Evolutionary conservation across 2,113 vertebrate genomes (phyloP).

Genomic region (Opisthocomus hoazin): DNA sequence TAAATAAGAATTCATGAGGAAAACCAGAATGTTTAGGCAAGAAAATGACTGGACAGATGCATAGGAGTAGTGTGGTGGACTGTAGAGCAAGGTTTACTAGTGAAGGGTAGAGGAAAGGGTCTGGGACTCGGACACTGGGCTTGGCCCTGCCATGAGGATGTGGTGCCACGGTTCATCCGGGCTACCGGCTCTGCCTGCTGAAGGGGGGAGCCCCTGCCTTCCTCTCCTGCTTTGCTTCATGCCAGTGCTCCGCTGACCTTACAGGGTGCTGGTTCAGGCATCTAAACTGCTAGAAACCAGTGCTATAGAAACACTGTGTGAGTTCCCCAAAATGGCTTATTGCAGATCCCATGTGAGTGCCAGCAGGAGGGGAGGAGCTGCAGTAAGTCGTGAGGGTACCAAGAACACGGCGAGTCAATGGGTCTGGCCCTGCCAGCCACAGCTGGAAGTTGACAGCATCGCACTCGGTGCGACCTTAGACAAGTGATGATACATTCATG

Average conservation of each 20-base stretch:
- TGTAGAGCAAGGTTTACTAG: neutral
- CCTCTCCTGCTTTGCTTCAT: neutral
- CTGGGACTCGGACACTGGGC: fast-evolving
- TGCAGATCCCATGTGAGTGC: neutral
- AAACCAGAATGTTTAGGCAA: neutral
- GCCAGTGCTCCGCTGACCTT: no score
- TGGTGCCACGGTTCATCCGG: fast-evolving
- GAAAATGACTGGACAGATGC: neutral
- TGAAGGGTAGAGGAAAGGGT: neutral
- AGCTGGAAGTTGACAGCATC: neutral
- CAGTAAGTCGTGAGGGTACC: neutral
- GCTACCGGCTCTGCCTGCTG: no score
- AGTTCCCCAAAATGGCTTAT: neutral
- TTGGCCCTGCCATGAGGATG: neutral
- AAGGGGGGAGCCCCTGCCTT: neutral
- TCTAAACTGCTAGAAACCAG: neutral
- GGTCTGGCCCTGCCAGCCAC: neutral
- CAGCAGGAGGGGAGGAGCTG: neutral
- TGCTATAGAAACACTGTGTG: fast-evolving
- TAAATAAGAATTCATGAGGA: neutral
- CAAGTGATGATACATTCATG: fast-evolving
- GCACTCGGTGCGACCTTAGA: neutral
- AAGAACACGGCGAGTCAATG: fast-evolving
- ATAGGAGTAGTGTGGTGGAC: neutral
- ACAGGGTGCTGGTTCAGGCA: neutral